Evolutionary conservation across 2,888 invertebrate genomes (phyloP).

Genomic region (Silvanus unidentatus): DNA sequence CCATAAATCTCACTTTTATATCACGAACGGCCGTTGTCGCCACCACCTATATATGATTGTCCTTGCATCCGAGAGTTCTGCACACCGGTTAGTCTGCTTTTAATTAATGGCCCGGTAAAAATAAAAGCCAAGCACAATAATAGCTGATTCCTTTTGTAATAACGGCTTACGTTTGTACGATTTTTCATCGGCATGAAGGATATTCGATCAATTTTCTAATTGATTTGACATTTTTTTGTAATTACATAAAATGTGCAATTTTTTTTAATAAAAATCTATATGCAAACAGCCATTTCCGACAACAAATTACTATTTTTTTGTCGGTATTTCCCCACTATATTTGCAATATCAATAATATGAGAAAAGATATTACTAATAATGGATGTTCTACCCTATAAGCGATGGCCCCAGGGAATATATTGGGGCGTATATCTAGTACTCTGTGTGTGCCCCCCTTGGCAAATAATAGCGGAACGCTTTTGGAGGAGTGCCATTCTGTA

Average conservation of each 20-base stretch:
- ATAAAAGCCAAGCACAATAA: slow-evolving; percentile 27
- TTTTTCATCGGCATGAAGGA: slow-evolving; percentile 21
- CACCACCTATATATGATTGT: slow-evolving; percentile 28
- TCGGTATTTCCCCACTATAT: slow-evolving; percentile 4
- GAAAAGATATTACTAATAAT: slow-evolving; percentile 31
- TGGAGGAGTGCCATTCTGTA: slow-evolving; percentile 27
- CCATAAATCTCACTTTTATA: slow-evolving; percentile 39
- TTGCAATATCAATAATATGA: slow-evolving; percentile 25
- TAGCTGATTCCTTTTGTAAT: slow-evolving; percentile 16
- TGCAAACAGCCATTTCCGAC: background rate
- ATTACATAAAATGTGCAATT: background rate
- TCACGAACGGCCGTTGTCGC: slow-evolving; percentile 35
- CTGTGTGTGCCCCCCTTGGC: slow-evolving; percentile 23
- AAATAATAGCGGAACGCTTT: slow-evolving; percentile 24
- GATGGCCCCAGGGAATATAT: slow-evolving; percentile 15
- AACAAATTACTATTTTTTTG: too few relatives aligned
- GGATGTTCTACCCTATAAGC: slow-evolving; percentile 19
- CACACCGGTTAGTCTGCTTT: slow-evolving; percentile 31
- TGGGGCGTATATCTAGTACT: slow-evolving; percentile 19
- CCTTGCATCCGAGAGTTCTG: slow-evolving; percentile 18
- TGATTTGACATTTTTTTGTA: background rate
- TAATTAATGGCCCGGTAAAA: slow-evolving; percentile 38
- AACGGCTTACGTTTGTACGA: slow-evolving; percentile 20
- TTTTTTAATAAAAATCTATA: background rate
- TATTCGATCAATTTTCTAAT: slow-evolving; percentile 18